Evolutionary conservation across 2,888 invertebrate species (phyloP), one percentile per base, ranked within the genome.

Genomic region (Heliconius ismenius): DNA sequence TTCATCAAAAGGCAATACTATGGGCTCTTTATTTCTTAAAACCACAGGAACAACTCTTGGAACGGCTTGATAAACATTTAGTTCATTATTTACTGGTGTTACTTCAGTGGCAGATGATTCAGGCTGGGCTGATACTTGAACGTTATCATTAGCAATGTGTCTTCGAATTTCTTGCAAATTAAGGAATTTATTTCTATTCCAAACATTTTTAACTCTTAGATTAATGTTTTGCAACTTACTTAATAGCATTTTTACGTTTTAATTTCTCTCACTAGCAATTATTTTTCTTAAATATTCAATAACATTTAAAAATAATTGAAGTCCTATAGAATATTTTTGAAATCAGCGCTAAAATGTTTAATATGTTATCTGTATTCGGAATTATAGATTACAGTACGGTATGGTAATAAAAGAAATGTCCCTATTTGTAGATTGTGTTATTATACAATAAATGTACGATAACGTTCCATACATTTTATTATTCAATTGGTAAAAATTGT

Each of bases 1-100:
- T 0, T 96, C 95, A 79, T 96, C 96, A 84, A 96, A 96, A 0
- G 95, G 86, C 68, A 94, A 85, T 75, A 91, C 86, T 18, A 90
- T 83, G 9, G 87, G 83, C 39, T 92, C 91, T 76, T 90, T 92
- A 77, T 85, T 87, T 73, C 85, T 82, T n/a, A 89, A 76, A 65
- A 91, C 80, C 87, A 91, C 87, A 43, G 92, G 91, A 76, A 91
- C 84, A 28, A 87, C 86, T 76, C 88, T 84, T 6, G 87, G 76
- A 6, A 89, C 74, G 13, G 91, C 84, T 78, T 86, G 90, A 80
- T 91, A 84, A 80, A 91, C 89, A 65, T 82, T 82, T 9, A 83
- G 78, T 69, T 81, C 79, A 76, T 80, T 81, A 64, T 81, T 82
- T 26, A 73, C 79, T 15, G 76, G 43, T n/a, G 82, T 69, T 24